A percentile compares a stretch with the other conserved stretches of the same genome.
Evolutionary conservation across 53 echinoderm and acorn worm species (phyloP).

Genomic region (Stichopus horrens): DNA sequence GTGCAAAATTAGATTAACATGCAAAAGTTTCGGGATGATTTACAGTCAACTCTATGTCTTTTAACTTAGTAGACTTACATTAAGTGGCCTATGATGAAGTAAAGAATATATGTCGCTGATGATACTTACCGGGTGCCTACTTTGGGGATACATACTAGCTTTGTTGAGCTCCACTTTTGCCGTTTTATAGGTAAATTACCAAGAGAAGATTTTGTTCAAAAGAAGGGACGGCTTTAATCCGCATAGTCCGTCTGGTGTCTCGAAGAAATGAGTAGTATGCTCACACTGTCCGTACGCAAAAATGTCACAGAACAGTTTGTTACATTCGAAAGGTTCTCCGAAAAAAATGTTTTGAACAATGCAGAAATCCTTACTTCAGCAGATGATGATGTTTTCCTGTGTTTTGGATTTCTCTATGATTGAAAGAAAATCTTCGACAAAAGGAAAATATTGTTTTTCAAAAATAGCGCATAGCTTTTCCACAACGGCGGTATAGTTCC

Average conservation of each 20-base stretch:
- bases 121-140: constrained; percentile 95
- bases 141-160: constrained; percentile 85
- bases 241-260: constrained; percentile 37
- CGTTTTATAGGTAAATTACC: constrained; percentile 27
- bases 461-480: constrained; percentile 42
- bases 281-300: constrained; percentile 6
- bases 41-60: background rate
- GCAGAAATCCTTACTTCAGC: background rate
- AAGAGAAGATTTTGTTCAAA: constrained; percentile 19
- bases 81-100: no score
- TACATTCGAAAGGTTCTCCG: constrained; percentile 8
- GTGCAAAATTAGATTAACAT: background rate
- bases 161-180: constrained; percentile 50
- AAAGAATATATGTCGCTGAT: no score
- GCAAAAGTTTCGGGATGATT: background rate
- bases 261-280: constrained; percentile 21
- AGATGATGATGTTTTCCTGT: constrained; percentile 10
- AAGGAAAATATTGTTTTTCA: constrained; percentile 48
- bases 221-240: constrained; percentile 35
- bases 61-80: no score
- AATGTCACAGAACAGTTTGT: constrained; percentile 9
- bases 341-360: constrained; percentile 15
- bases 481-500: constrained; percentile 36
- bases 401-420: background rate
- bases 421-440: background rate